Evolutionary conservation across 2,113 vertebrate species (phyloP).

Genomic region (Colius striatus): DNA sequence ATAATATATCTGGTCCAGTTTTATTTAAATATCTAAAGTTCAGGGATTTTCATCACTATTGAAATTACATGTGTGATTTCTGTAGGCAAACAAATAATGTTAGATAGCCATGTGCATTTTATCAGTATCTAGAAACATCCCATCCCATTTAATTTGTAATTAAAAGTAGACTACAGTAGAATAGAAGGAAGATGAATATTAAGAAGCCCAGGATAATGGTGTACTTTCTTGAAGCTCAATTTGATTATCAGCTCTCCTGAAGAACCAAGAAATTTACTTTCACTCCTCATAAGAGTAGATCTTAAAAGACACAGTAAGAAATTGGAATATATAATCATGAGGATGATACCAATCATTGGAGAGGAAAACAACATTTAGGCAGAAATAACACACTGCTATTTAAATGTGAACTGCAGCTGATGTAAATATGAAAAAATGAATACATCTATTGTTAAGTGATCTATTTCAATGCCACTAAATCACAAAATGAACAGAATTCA

Average conservation of each 20-base stretch:
- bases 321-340: neutral
- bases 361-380: neutral
- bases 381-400: slow-evolving; percentile 8
- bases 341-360: neutral
- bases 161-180: neutral
- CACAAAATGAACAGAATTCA: neutral
- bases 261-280: neutral
- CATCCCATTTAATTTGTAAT: neutral
- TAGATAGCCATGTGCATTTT: neutral
- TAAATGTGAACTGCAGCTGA: neutral
- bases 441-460: slow-evolving; percentile 1
- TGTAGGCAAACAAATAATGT: neutral
- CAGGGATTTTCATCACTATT: neutral
- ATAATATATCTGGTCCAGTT: neutral
- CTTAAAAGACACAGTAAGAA: neutral
- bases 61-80: neutral
- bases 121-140: neutral
- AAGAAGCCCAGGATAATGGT: neutral
- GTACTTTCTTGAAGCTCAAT: neutral
- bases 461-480: slow-evolving; percentile 5
- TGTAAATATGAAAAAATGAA: slow-evolving; percentile 25
- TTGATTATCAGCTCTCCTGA: neutral
- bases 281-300: neutral
- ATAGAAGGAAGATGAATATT: neutral
- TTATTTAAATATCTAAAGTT: neutral